phyloP scores from a whole-genome alignment of 2,797 vertebrate species.

The Luscinia luscinia region DNA sequence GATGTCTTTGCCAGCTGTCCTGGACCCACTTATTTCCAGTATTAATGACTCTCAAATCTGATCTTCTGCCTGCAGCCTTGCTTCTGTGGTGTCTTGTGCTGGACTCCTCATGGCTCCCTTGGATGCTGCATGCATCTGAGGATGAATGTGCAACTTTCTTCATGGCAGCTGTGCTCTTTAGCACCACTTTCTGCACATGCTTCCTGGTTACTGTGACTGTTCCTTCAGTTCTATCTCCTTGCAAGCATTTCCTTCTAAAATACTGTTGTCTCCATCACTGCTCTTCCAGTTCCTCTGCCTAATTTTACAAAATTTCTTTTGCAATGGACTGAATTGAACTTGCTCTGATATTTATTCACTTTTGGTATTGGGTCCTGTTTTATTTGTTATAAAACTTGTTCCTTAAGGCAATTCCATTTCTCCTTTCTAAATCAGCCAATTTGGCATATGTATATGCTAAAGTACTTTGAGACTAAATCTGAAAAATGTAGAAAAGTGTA shows the following conservation, averaged over 20 bases:
- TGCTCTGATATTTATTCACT: neutral
- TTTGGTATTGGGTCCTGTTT: neutral
- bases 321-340: neutral
- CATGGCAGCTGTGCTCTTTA: neutral
- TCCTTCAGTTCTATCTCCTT: neutral
- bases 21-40: neutral
- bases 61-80: neutral
- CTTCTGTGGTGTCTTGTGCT: neutral
- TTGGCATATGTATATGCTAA: neutral
- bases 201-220: neutral
- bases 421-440: neutral
- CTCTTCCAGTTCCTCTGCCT: neutral
- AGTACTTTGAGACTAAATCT: neutral
- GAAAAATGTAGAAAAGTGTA: neutral
- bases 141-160: neutral
- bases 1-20: neutral
- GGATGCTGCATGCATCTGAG: neutral
- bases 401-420: neutral
- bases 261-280: neutral
- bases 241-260: neutral
- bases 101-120: neutral
- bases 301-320: neutral
- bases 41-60: neutral
- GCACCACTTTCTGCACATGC: neutral
- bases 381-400: neutral